phyloP scores from a whole-genome alignment of 2,797 vertebrate species.

The Myotis planiceps region DNA sequence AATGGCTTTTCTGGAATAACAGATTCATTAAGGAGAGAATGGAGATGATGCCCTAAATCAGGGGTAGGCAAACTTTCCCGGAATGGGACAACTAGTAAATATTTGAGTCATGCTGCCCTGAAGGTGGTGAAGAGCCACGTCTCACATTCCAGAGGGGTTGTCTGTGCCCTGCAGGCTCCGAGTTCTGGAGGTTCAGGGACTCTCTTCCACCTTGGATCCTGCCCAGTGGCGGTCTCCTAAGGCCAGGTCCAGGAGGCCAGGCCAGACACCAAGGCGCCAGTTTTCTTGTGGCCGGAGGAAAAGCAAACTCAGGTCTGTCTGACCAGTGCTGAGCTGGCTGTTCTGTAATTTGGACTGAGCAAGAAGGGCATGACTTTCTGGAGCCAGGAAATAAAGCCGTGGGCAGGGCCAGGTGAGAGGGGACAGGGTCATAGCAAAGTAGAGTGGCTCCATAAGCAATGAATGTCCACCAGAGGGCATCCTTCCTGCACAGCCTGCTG shows the following conservation, averaged over 20 bases:
- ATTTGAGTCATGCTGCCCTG: too few species aligned
- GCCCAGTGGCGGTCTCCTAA: neutral
- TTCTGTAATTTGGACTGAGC: neutral
- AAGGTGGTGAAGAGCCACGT: neutral
- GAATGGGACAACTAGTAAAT: neutral
- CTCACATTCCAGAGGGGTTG: neutral
- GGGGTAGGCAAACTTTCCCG: neutral
- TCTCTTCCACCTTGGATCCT: neutral
- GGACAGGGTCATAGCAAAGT: neutral
- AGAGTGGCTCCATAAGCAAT: neutral
- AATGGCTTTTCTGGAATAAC: neutral
- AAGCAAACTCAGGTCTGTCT: neutral
- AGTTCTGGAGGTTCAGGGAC: neutral
- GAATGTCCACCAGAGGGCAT: neutral
- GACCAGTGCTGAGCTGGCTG: neutral
- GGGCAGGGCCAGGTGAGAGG: neutral
- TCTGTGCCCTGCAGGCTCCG: neutral
- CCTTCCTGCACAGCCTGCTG: neutral
- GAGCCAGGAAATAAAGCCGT: neutral
- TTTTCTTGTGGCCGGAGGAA: neutral
- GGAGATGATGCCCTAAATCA: neutral
- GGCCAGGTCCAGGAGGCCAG: neutral
- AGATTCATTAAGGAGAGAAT: neutral
- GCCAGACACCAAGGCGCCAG: neutral
- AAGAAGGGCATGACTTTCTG: neutral